These are phyloP conservation scores for Brachypteracias leptosomus DNA, from an alignment of 2,113 vertebrate species.

Conservation along the genomic window DNA sequence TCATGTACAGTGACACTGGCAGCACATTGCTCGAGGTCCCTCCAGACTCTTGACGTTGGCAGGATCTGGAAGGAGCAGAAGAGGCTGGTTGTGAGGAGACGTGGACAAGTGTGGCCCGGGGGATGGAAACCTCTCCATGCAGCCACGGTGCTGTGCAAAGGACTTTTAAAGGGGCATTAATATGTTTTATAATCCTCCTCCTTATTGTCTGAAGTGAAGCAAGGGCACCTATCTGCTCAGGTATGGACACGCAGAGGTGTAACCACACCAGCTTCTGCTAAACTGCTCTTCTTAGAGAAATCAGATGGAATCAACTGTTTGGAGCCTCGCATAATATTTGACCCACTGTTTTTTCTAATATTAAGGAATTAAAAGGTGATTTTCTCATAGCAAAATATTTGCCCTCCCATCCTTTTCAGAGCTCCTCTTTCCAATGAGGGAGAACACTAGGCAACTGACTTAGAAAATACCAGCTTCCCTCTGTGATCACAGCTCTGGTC, in stretches of 20 bases:
- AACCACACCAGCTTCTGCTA: not conserved
- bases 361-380: not conserved
- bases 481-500: not conserved
- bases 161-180: not conserved
- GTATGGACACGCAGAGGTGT: fast-evolving
- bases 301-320: fast-evolving
- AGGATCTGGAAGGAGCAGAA: not conserved
- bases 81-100: fast-evolving
- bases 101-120: fast-evolving
- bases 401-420: not conserved
- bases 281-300: not conserved
- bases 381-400: not conserved
- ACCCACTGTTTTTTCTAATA: not conserved
- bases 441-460: not conserved
- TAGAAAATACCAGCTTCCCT: not conserved
- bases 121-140: fast-evolving
- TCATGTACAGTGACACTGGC: fast-evolving
- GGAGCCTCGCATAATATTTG: not conserved
- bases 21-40: not conserved
- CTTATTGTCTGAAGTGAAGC: not conserved
- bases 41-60: not conserved
- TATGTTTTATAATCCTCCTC: not conserved
- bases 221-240: not conserved
- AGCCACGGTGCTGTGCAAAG: not conserved
- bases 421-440: not conserved